phyloP scores from a whole-genome alignment of 2,888 invertebrate genomes.

The Doris montereyensis region DNA sequence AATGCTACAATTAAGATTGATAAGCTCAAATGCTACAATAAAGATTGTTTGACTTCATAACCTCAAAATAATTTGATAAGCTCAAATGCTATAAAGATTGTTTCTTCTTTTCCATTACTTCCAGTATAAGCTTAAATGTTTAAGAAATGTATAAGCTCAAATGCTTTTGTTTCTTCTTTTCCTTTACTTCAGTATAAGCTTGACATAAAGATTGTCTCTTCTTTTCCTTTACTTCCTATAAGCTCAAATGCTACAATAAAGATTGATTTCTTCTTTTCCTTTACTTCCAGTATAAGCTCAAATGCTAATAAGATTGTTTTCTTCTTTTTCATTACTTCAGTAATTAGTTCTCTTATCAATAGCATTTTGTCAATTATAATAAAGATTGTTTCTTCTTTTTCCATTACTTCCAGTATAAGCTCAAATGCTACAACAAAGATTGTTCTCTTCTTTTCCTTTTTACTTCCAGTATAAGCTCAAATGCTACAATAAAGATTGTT shows the following conservation, averaged over 20 bases:
- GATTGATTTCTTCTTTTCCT: constrained; percentile 52
- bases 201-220: neutral
- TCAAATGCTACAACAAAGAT: neutral
- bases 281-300: constrained; percentile 75
- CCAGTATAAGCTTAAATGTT: no score
- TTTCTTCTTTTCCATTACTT: neutral
- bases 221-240: neutral
- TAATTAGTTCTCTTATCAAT: no score
- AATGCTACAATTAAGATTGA: no score
- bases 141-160: no score
- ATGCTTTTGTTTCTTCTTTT: no score
- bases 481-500: constrained; percentile 78
- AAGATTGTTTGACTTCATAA: neutral
- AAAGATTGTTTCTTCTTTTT: neutral
- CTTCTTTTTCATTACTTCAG: no score
- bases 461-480: constrained; percentile 71
- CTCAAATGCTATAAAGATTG: no score
- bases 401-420: neutral
- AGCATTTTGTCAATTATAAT: no score
- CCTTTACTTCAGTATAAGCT: no score
- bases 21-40: no score
- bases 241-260: neutral
- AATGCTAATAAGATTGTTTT: no score
- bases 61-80: constrained; percentile 76
- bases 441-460: constrained; percentile 55